Evolutionary conservation across 2,888 invertebrate species (phyloP).

Genomic region (Cerastoderma edule): DNA sequence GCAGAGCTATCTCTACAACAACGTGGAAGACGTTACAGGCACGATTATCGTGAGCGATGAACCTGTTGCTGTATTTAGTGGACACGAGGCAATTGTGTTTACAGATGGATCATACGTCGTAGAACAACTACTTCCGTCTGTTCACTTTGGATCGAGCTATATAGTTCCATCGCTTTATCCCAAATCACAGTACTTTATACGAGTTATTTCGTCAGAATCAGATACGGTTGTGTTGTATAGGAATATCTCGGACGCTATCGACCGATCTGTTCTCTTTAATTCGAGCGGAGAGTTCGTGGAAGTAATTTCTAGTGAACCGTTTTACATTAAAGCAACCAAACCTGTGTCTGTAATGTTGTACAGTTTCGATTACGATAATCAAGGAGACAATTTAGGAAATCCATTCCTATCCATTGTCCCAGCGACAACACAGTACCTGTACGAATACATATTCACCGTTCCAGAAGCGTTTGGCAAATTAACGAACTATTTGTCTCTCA

Average conservation of each 20-base stretch:
- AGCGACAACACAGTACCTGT: neutral
- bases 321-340: neutral
- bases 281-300: neutral
- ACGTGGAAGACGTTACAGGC: neutral
- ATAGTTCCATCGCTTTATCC: neutral
- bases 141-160: too few relatives aligned
- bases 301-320: neutral
- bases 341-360: slow-evolving; percentile 6
- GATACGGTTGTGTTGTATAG: neutral
- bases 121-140: too few relatives aligned
- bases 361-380: neutral
- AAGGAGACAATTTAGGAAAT: neutral
- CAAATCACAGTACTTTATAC: neutral
- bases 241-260: neutral
- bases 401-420: slow-evolving; percentile 1
- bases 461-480: neutral
- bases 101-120: too few relatives aligned
- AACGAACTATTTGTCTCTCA: too few relatives aligned
- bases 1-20: neutral
- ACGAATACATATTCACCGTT: slow-evolving; percentile 2
- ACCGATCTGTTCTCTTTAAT: neutral
- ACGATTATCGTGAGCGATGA: neutral
- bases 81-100: too few relatives aligned
- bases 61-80: neutral
- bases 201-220: neutral